Percentiles rank a stretch among this genome's conserved stretches.
phyloP scores from a whole-genome alignment of 30 jellyfish, hydroid and myxozoan species.

The Hydractinia echinata region DNA sequence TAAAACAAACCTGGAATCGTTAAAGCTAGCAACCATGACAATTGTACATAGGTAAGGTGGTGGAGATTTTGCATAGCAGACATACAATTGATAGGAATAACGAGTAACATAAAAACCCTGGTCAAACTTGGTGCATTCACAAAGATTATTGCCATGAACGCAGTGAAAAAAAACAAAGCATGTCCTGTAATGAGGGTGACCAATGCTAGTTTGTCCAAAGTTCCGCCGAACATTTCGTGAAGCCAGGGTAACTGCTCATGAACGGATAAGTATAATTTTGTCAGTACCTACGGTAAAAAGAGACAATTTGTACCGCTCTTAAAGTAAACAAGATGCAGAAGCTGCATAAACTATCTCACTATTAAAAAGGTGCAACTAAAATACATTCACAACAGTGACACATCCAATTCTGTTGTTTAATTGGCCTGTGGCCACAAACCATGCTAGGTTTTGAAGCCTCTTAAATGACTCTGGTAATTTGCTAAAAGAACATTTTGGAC shows the following conservation, averaged over 20 bases:
- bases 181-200: conserved; percentile 70
- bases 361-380: too few relatives aligned
- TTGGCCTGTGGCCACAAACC: too few relatives aligned
- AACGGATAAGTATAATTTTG: conserved; percentile 52
- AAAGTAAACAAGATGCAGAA: too few relatives aligned
- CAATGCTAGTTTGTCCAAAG: conserved; percentile 69
- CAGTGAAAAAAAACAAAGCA: conserved; percentile 27
- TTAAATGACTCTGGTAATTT: too few relatives aligned
- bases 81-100: conserved; percentile 69
- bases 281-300: conserved; percentile 47
- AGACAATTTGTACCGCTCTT: background rate
- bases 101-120: conserved; percentile 41
- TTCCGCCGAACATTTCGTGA: conserved; percentile 80
- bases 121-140: conserved; percentile 58
- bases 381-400: too few relatives aligned
- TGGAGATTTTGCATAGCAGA: conserved; percentile 49
- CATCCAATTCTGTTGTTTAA: too few relatives aligned
- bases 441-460: too few relatives aligned
- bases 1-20: conserved; percentile 65
- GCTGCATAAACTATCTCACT: too few relatives aligned
- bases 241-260: conserved; percentile 81
- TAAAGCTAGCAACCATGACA: conserved; percentile 42
- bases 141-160: conserved; percentile 47
- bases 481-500: too few relatives aligned
- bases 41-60: conserved; percentile 61